Evolutionary conservation across 2,888 invertebrate species (phyloP).

Genomic region (Acleris holmiana): DNA sequence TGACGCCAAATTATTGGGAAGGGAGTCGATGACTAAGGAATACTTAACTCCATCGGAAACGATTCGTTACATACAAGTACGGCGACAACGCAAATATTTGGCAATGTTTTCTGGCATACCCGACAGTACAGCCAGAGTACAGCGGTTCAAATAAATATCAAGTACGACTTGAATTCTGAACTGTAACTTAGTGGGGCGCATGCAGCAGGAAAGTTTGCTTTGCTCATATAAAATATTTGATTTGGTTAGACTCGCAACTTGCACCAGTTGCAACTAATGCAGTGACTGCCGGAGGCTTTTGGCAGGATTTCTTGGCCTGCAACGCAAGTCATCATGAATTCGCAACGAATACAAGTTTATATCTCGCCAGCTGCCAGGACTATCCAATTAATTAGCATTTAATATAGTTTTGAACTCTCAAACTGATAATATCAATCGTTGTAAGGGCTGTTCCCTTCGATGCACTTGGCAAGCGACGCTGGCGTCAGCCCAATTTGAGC

Average conservation of each 20-base stretch:
- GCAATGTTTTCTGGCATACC: conserved; percentile 70
- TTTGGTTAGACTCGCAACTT: conserved; percentile 2
- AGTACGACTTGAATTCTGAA: conserved; percentile 20
- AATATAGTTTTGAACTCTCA: conserved; percentile 46
- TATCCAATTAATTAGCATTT: conserved; percentile 33
- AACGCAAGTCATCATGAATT: conserved; percentile 52
- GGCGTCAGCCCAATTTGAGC: conserved; percentile 71
- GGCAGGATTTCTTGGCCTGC: conserved; percentile 53
- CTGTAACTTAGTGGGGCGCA: conserved; percentile 23
- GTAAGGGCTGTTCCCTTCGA: conserved; percentile 62
- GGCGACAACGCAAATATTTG: conserved; percentile 68
- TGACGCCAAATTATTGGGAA: conserved; percentile 25
- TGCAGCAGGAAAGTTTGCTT: conserved; percentile 9
- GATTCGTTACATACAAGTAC: conserved; percentile 53
- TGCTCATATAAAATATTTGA: conserved; percentile 26
- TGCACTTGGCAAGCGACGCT: conserved; percentile 66
- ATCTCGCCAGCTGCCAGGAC: conserved; percentile 43
- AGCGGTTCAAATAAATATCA: conserved; percentile 52
- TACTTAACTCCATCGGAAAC: conserved; percentile 47
- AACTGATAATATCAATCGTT: conserved; percentile 57
- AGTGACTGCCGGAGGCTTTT: conserved; percentile 54
- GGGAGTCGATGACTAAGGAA: conserved; percentile 14
- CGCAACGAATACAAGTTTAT: conserved; percentile 55
- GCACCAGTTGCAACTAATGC: conserved; percentile 7
- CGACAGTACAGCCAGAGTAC: conserved; percentile 52